A percentile compares a stretch with the other conserved stretches of the same genome.
phyloP scores from a whole-genome alignment of 2,113 vertebrate genomes.

The Sturnus vulgaris region DNA sequence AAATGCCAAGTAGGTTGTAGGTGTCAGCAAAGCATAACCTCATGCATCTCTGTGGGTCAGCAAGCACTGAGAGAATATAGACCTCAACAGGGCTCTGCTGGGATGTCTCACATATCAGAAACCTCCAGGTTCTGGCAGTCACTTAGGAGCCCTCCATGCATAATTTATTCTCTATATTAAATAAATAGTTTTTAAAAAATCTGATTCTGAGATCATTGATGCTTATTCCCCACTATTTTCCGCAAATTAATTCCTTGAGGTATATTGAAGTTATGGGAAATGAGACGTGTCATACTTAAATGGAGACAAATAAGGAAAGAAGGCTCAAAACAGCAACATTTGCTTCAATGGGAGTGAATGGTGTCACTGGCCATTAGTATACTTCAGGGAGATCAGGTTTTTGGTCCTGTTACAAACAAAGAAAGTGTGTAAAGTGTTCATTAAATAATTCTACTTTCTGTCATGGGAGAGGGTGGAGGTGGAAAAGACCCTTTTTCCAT shows the following conservation, averaged over 20 bases:
- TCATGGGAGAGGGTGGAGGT: background rate
- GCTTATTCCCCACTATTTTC: background rate
- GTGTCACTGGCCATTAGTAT: background rate
- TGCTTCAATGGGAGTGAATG: background rate
- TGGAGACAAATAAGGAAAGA: background rate
- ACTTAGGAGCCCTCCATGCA: background rate
- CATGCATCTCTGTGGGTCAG: background rate
- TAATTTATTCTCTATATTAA: background rate
- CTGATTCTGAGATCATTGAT: background rate
- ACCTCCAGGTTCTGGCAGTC: background rate
- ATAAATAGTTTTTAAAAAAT: too few species aligned
- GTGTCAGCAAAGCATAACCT: background rate
- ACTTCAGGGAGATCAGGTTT: background rate
- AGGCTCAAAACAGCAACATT: background rate
- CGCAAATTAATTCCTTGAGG: background rate
- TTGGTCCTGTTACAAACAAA: background rate
- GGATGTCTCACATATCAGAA: background rate
- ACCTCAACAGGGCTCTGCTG: background rate
- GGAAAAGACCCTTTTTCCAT: background rate
- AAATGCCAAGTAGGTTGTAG: background rate
- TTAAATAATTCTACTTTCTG: background rate
- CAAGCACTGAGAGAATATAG: background rate
- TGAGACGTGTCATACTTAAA: background rate
- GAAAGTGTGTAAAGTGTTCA: background rate
- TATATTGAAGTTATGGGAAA: background rate